A percentile compares a stretch with the other conserved stretches of the same genome.
These are phyloP conservation scores for Leptodactylus fallax DNA, from an alignment of 2,797 vertebrate genomes.

Conservation along the genomic window DNA sequence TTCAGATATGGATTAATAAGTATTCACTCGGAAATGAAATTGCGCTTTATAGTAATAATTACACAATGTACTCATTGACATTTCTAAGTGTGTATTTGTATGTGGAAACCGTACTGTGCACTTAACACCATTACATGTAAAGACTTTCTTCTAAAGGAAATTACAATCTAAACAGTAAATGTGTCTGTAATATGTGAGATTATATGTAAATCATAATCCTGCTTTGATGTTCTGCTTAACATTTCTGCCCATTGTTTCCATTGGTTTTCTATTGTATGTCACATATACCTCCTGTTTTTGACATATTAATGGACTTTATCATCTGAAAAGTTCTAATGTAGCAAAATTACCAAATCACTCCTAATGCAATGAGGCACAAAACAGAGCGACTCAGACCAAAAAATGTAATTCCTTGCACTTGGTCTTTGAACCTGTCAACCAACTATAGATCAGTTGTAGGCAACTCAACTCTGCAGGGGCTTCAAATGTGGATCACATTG, in stretches of 20 bases:
- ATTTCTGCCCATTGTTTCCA: background rate
- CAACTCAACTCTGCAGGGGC: background rate
- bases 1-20: background rate
- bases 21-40: background rate
- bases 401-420: background rate
- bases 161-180: background rate
- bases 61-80: background rate
- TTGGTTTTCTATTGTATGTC: background rate
- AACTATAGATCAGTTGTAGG: background rate
- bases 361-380: background rate
- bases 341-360: background rate
- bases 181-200: background rate
- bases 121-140: background rate
- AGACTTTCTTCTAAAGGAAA: slow-evolving; percentile 7
- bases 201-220: background rate
- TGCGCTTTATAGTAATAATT: background rate
- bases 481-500: background rate
- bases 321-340: background rate
- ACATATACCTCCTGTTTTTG: background rate
- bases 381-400: background rate
- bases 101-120: slow-evolving; percentile 2
- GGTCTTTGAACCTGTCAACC: background rate
- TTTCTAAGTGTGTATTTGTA: background rate
- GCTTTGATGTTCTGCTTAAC: background rate
- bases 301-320: background rate